Evolutionary conservation across 2,797 vertebrate species (phyloP).

Genomic region (Emydoidea blandingii): DNA sequence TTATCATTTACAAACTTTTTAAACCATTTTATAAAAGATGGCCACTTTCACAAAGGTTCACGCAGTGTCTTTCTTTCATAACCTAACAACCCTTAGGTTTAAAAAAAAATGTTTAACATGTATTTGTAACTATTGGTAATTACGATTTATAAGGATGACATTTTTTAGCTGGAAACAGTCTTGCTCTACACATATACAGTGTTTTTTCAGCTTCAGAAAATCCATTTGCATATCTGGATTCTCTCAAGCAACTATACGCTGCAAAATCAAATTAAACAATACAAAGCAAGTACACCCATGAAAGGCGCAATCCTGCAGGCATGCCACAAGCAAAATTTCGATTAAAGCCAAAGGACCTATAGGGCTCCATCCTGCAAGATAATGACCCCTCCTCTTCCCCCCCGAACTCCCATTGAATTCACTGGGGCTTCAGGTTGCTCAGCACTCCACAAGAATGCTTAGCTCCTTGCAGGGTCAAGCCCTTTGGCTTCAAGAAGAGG

Average conservation of each 20-base stretch:
- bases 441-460: background rate
- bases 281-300: background rate
- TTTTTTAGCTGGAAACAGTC: background rate
- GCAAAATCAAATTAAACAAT: background rate
- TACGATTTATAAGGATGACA: background rate
- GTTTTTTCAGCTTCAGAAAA: background rate
- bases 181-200: background rate
- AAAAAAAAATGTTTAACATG: background rate
- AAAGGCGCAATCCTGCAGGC: background rate
- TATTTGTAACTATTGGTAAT: background rate
- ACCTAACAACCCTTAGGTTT: background rate
- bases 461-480: rapidly evolving
- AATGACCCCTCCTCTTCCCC: background rate
- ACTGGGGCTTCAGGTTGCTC: background rate
- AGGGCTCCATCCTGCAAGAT: background rate
- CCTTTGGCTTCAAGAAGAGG: background rate
- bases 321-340: background rate
- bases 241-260: background rate
- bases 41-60: background rate
- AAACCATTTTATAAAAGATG: too few relatives aligned
- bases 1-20: too few relatives aligned
- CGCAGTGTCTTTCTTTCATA: background rate
- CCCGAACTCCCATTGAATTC: background rate
- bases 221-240: background rate
- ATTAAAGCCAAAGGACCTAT: rapidly evolving